Conservation (phyloP, 2,797 vertebrate genomes). For the Hylomyscus alleni region DNA sequence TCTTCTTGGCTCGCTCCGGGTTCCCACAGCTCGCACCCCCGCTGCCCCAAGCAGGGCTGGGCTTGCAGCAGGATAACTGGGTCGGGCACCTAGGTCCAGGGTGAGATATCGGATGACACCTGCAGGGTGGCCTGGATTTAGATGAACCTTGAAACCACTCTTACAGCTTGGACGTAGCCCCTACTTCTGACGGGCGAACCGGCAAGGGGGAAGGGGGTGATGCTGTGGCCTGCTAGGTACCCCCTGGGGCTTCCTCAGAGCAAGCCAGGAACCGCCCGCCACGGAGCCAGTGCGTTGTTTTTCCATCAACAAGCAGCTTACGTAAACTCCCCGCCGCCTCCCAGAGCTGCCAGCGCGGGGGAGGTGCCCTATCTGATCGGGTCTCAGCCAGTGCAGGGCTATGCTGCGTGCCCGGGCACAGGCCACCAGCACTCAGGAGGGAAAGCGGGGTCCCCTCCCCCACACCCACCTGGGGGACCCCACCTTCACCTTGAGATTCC, state of each 20-base stretch:
- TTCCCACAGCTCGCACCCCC: slow-evolving; percentile 23
- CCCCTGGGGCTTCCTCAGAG: slow-evolving; percentile 56
- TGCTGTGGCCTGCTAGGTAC: slow-evolving; percentile 72
- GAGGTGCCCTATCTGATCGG: slow-evolving; percentile 83
- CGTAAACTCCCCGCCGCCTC: slow-evolving; percentile 83
- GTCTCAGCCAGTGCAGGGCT: slow-evolving; percentile 66
- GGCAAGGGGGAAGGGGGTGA: background rate
- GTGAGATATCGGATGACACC: background rate
- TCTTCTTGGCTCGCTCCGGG: background rate
- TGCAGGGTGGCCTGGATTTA: slow-evolving; percentile 56
- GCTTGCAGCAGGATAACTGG: slow-evolving; percentile 44
- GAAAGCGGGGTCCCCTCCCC: background rate
- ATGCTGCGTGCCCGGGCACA: slow-evolving; percentile 76
- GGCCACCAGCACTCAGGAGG: slow-evolving; percentile 2
- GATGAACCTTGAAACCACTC: slow-evolving; percentile 21
- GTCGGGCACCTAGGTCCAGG: slow-evolving; percentile 19
- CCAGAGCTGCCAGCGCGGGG: slow-evolving; percentile 72
- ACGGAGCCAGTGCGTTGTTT: slow-evolving; percentile 76
- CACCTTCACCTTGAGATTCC: background rate
- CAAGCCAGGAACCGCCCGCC: slow-evolving; percentile 80
- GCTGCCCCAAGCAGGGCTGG: slow-evolving; percentile 66
- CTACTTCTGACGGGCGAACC: slow-evolving; percentile 32
- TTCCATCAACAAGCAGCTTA: slow-evolving; percentile 84
- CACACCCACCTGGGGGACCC: background rate
- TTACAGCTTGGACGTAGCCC: background rate